phyloP scores from a whole-genome alignment of 2,888 invertebrate genomes.

The Crocallis elinguaria region DNA sequence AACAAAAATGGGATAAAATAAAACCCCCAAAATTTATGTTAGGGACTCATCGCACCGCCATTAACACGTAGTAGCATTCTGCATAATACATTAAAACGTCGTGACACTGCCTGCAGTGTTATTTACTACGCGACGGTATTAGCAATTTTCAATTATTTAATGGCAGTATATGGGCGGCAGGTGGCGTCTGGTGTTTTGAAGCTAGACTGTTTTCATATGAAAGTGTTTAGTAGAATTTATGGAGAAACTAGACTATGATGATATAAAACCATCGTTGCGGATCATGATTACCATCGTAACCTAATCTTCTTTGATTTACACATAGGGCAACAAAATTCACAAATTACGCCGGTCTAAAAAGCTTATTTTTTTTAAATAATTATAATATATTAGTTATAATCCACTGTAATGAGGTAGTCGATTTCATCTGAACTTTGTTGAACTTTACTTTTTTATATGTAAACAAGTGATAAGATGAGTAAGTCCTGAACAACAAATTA shows the following conservation, averaged over 20 bases:
- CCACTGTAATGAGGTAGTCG: no score
- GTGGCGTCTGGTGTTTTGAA: constrained; percentile 29
- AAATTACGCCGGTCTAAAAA: no score
- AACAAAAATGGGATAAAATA: constrained; percentile 73
- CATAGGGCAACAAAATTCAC: no score
- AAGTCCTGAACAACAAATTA: no score
- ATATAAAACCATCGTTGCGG: neutral
- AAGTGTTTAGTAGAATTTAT: neutral
- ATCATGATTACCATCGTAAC: neutral
- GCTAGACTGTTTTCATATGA: constrained; percentile 1
- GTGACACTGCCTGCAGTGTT: constrained; percentile 67
- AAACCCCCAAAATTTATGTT: constrained; percentile 74
- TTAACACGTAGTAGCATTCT: constrained; percentile 77
- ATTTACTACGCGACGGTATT: constrained; percentile 67
- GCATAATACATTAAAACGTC: constrained; percentile 80
- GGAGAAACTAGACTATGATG: neutral
- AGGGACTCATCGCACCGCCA: constrained; percentile 68
- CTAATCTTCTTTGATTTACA: no score
- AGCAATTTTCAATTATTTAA: constrained; percentile 75
- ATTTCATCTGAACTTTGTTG: no score
- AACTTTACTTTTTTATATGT: no score
- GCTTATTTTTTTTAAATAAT: no score
- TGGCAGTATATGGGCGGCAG: constrained; percentile 48
- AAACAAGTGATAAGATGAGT: no score
- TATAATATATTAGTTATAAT: no score